phyloP scores from a whole-genome alignment of 2,888 invertebrate species.

The Cryptocheilus praepositus region DNA sequence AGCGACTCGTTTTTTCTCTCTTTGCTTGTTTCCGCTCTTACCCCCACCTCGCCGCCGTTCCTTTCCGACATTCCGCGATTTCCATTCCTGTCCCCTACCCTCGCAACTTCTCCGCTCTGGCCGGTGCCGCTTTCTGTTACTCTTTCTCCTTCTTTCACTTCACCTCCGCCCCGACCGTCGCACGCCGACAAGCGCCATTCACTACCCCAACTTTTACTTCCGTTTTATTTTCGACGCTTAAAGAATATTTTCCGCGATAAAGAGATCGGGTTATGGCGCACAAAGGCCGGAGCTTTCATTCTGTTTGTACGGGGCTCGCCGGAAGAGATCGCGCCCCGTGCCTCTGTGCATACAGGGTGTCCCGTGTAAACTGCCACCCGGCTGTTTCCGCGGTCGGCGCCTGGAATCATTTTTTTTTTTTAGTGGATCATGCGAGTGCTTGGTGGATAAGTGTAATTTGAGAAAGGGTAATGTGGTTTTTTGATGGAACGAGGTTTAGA shows the following conservation, averaged over 20 bases:
- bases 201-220: constrained; percentile 59
- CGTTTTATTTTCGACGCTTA: constrained; percentile 67
- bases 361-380: no score
- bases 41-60: no score
- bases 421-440: no score
- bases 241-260: constrained; percentile 66
- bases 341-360: constrained; percentile 47
- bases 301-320: constrained; percentile 59
- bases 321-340: constrained; percentile 52
- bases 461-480: no score
- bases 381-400: no score
- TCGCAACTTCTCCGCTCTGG: no score
- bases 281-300: constrained; percentile 59
- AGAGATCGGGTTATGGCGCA: constrained; percentile 62
- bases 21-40: no score
- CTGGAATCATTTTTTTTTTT: no score
- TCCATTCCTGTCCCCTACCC: neutral
- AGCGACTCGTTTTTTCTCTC: no score
- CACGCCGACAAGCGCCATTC: constrained; percentile 47
- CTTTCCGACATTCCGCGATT: no score
- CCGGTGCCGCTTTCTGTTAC: neutral
- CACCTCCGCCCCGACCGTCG: constrained; percentile 11
- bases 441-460: no score
- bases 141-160: neutral
- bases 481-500: no score